Evolutionary conservation across 2,888 invertebrate species (phyloP), one percentile per base, ranked within the genome.

Genomic region (Tinea trinotella): DNA sequence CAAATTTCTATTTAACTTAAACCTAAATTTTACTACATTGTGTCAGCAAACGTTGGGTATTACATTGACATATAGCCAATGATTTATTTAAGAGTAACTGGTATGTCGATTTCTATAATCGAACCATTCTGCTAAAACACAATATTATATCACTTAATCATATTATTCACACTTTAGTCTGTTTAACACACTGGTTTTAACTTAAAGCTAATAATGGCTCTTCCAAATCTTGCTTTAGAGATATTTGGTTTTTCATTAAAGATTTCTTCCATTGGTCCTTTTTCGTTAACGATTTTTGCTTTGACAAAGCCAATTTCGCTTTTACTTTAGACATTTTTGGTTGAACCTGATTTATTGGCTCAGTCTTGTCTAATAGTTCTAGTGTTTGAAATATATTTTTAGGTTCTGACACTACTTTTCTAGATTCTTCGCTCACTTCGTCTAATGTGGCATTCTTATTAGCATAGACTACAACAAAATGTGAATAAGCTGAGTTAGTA

Each of bases 351-450:
- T 55, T 24, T 34, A 64, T 65, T 1, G 59, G 54, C 61, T 19
- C 57, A 53, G 57, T 61, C 53, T 89, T 80, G 64, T 95, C 95
- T 5, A 94, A 75, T 69, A 92, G 84, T 61, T 91, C 90, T 59
- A 95, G 74, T 54, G 93, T 93, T 71, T 95, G 95, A 59, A 94
- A 91, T 54, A 95, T 95, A 68, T 95, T 95, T 65, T 93, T 92
- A n/a, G 93, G 93, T 60, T 87, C 84, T 3, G 75, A 87, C 61
- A 79, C 60, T 4, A 83, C 80, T 57, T 68, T 71, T 62, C 79
- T 73, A 1, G 77, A 71, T 64, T 79, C 79, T 61, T 80, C 76
- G 55, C 85, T 81, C 15, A 85, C 73, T 60, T 89, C 86, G 61
- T 88, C 87, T 59, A 85, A 77, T 2, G 91, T 93, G 5, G 89